Conservation (phyloP, 2,113 vertebrate genomes). For the Poeciliopsis turrubarensis region DNA sequence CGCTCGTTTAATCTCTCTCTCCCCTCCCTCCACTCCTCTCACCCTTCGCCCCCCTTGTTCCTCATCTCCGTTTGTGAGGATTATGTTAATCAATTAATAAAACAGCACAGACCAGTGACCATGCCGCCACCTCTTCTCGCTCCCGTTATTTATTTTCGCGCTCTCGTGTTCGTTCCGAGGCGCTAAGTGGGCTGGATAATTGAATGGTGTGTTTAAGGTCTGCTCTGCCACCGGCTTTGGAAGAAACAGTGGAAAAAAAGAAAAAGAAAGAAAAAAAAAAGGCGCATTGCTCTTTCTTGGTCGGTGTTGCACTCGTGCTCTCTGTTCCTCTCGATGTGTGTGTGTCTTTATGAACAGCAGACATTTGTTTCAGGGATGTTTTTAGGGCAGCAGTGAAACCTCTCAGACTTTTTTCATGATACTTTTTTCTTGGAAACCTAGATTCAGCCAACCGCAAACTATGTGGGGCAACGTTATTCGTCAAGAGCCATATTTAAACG, state of each 20-base stretch:
- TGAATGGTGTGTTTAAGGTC: slow-evolving; percentile 55
- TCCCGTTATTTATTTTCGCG: slow-evolving; percentile 33
- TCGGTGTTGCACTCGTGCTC: neutral
- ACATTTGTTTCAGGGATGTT: slow-evolving; percentile 52
- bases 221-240: slow-evolving; percentile 41
- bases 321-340: neutral
- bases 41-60: neutral
- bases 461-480: slow-evolving; percentile 6
- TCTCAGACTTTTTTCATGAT: neutral
- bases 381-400: slow-evolving; percentile 33
- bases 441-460: slow-evolving; percentile 17
- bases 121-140: slow-evolving; percentile 20
- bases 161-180: slow-evolving; percentile 19
- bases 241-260: neutral
- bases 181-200: slow-evolving; percentile 67
- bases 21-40: neutral
- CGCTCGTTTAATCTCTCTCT: slow-evolving; percentile 10
- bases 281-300: slow-evolving; percentile 6
- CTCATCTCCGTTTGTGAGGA: slow-evolving; percentile 38
- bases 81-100: slow-evolving; percentile 72
- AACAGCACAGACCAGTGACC: slow-evolving; percentile 52
- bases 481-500: slow-evolving; percentile 16
- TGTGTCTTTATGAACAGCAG: neutral
- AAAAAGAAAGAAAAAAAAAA: neutral
- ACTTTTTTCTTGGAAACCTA: neutral